These are phyloP conservation scores for Dolomedes plantarius DNA, from an alignment of 2,888 invertebrate genomes.

Conservation along the genomic window DNA sequence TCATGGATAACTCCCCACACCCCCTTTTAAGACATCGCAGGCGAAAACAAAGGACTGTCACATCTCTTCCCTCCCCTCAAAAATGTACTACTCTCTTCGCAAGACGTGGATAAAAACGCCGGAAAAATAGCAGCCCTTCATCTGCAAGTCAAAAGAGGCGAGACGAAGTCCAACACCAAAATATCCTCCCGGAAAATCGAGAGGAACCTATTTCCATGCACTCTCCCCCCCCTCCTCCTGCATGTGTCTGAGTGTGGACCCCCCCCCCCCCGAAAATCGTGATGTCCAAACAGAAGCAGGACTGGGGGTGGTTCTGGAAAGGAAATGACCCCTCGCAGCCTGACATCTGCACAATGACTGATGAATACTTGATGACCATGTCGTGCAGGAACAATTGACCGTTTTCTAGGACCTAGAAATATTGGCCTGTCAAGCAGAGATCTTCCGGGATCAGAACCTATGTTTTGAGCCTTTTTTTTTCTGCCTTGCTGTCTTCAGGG, in stretches of 20 bases:
- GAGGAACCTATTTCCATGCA: background rate
- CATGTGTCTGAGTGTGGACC: background rate
- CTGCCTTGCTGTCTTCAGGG: too few species aligned
- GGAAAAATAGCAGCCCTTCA: conserved; percentile 8
- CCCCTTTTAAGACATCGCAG: too few species aligned
- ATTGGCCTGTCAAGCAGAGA: background rate
- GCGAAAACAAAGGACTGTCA: too few species aligned
- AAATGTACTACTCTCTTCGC: too few species aligned
- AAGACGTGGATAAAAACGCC: background rate
- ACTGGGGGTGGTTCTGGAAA: background rate
- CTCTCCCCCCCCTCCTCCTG: background rate
- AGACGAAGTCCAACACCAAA: conserved; percentile 41
- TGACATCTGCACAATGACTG: conserved; percentile 44
- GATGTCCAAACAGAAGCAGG: background rate
- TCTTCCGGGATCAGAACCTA: background rate
- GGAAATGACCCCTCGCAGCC: conserved; percentile 56
- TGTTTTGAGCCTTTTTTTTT: background rate
- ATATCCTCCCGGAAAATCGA: conserved; percentile 9
- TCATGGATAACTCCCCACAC: too few species aligned
- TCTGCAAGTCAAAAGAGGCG: conserved; percentile 66
- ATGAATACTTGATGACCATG: conserved; percentile 61
- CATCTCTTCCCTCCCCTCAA: too few species aligned
- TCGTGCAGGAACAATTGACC: conserved; percentile 51
- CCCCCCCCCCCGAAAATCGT: background rate
- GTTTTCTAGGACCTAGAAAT: conserved; percentile 40